These are phyloP conservation scores for Eilema depressum DNA, from an alignment of 2,888 invertebrate genomes.

Conservation along the genomic window DNA sequence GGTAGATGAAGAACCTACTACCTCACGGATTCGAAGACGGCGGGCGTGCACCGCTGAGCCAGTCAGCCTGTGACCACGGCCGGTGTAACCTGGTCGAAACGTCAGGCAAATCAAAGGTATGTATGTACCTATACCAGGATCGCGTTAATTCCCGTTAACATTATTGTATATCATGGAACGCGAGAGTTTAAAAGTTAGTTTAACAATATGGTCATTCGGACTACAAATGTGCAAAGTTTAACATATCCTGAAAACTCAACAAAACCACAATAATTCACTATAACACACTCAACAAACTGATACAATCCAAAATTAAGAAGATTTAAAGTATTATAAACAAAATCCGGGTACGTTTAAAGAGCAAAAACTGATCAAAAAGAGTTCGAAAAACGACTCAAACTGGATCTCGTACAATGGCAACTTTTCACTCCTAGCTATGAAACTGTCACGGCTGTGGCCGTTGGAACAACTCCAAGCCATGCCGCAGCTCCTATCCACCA, in stretches of 20 bases:
- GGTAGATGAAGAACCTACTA: too few relatives aligned
- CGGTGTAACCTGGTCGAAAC: too few relatives aligned
- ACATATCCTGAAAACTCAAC: not conserved
- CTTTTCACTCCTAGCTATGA: slow-evolving; percentile 65
- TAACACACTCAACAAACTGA: too few relatives aligned
- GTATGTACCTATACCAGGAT: too few relatives aligned
- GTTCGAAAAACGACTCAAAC: slow-evolving; percentile 38
- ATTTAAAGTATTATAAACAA: slow-evolving; percentile 48
- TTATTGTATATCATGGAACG: too few relatives aligned
- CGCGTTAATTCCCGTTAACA: too few relatives aligned
- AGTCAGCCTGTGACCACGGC: too few relatives aligned
- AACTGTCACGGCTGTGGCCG: slow-evolving; percentile 62
- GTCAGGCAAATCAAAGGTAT: too few relatives aligned
- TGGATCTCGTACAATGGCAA: slow-evolving; percentile 58
- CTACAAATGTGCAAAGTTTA: not conserved
- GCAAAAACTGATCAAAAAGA: slow-evolving; percentile 50
- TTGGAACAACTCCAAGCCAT: slow-evolving; percentile 52
- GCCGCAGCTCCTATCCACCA: slow-evolving; percentile 32
- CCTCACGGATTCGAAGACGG: too few relatives aligned
- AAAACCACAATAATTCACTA: slow-evolving; percentile 10
- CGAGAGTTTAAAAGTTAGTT: too few relatives aligned
- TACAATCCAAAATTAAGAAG: slow-evolving; percentile 52
- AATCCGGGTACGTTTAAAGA: slow-evolving; percentile 47
- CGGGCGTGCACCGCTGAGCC: too few relatives aligned
- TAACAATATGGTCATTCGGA: too few relatives aligned